Base-by-base conservation (phyloP, 2,113 vertebrate species). In the Ondatra zibethicus region DNA sequence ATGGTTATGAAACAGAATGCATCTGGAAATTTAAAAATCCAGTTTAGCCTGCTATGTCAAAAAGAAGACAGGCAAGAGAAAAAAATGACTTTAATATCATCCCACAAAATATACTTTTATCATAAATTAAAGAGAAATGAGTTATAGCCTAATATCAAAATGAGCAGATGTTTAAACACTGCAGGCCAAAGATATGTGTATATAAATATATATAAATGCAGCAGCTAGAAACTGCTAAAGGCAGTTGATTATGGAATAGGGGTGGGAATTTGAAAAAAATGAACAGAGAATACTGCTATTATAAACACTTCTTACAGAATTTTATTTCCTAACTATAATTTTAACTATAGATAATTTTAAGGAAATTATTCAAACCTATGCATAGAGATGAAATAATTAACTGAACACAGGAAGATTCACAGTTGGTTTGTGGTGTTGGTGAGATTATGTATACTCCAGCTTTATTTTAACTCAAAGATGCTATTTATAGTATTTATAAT, bases 331-430 rank as follows among this genome's bases (percentile, higher is more conserved):
- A 94, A 55, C 39, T 55, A 55, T 55, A 55, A n/a, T n/a, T n/a
- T n/a, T n/a, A n/a, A 55, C 55, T 12, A 58, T 33, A 68, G 25
- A 1, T 66, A n/a, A 65, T 92, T 82, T 93, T 27, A 70, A 87
- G 91, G 31, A 85, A 85, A 89, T 16, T 7, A 84, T 94, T 95
- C 75, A 94, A 94, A 81, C 36, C 58, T 88, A 61, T 31, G 85
- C 42, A 6, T 80, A 96, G 65, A 96, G n/a, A 88, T 68, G n/a
- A 81, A 17, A 94, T 75, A 81, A 8, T 72, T 89, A 88, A 91
- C 1, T 89, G 55, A 96, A 95, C 61, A 88, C 5, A 55, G 19
- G 61, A 50, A 81, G 8, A 66, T 80, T 72, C 75, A 63, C 3
- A 80, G 5, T 45, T 63, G 33, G n/a, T 70, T 52, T 91, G 36